Percentiles rank a stretch among this genome's conserved stretches.
Conservation (phyloP, 2,113 vertebrate species). For the Circaetus gallicus region DNA sequence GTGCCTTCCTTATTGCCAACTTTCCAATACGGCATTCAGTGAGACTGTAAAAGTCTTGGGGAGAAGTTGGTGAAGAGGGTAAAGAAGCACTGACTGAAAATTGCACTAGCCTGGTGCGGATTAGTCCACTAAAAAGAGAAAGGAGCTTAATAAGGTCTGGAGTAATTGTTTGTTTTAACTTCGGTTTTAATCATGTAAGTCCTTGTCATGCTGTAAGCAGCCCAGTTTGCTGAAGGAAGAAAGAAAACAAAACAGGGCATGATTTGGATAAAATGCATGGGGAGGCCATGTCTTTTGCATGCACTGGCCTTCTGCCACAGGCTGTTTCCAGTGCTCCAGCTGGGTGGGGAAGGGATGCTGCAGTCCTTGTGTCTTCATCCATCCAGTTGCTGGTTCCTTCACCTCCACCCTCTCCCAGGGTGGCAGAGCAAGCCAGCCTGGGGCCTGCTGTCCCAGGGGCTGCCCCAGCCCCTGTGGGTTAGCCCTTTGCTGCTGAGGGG, state of each 20-base stretch:
- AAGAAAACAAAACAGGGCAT: background rate
- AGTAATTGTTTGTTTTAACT: background rate
- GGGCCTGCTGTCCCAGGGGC: background rate
- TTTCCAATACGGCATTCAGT: background rate
- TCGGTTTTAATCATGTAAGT: background rate
- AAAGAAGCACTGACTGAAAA: background rate
- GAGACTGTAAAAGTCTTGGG: background rate
- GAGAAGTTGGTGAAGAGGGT: background rate
- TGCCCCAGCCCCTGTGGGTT: background rate
- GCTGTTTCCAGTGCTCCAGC: background rate
- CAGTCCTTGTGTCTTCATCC: background rate
- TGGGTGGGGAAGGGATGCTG: background rate
- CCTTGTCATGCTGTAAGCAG: background rate
- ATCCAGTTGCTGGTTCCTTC: background rate
- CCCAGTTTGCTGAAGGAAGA: background rate
- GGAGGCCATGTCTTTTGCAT: background rate
- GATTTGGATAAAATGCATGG: background rate
- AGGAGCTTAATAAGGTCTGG: background rate
- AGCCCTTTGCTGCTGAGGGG: background rate
- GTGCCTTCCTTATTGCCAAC: background rate
- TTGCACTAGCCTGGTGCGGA: rapidly evolving
- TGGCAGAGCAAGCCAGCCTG: background rate
- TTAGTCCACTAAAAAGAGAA: background rate
- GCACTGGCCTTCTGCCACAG: background rate
- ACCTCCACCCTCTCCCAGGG: background rate